These are phyloP conservation scores for Phaethon lepturus DNA, from an alignment of 2,113 vertebrate species.

Conservation along the genomic window DNA sequence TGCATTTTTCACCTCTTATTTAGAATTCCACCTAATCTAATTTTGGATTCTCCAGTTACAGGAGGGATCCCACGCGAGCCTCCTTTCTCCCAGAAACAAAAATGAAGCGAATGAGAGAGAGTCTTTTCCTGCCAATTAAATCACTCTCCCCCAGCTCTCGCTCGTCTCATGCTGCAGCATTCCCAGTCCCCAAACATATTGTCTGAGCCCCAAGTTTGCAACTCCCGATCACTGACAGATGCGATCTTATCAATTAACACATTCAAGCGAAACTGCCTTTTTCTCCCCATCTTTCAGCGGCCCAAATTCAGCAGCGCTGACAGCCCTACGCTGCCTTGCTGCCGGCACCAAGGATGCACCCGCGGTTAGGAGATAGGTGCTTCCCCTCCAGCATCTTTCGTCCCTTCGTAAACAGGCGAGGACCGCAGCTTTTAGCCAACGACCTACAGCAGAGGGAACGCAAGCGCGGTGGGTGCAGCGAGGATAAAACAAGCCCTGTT, in stretches of 20 bases:
- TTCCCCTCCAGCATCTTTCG: slow-evolving; percentile 10
- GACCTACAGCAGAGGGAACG: slow-evolving; percentile 40
- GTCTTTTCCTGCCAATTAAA: slow-evolving; percentile 10
- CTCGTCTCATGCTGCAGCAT: slow-evolving; percentile 40
- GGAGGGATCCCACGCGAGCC: background rate
- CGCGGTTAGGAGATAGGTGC: background rate
- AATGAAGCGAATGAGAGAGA: background rate
- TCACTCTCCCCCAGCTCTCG: background rate
- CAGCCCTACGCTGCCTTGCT: slow-evolving; percentile 12
- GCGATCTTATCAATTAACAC: slow-evolving; percentile 52
- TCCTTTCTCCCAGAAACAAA: slow-evolving; percentile 22
- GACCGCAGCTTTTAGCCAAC: background rate
- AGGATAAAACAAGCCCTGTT: slow-evolving; percentile 35
- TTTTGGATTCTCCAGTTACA: background rate
- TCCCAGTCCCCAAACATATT: background rate
- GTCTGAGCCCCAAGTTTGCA: background rate
- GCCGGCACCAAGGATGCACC: slow-evolving; percentile 45
- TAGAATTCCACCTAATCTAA: slow-evolving; percentile 1
- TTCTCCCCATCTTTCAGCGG: background rate
- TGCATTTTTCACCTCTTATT: background rate
- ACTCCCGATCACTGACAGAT: slow-evolving; percentile 47
- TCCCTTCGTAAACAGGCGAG: slow-evolving; percentile 18
- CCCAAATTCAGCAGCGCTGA: slow-evolving; percentile 60
- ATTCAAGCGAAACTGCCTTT: slow-evolving; percentile 18
- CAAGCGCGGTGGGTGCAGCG: background rate